phyloP scores from a whole-genome alignment of 37 sponge, comb jelly and placozoan genomes.

The Corticium candelabrum region DNA sequence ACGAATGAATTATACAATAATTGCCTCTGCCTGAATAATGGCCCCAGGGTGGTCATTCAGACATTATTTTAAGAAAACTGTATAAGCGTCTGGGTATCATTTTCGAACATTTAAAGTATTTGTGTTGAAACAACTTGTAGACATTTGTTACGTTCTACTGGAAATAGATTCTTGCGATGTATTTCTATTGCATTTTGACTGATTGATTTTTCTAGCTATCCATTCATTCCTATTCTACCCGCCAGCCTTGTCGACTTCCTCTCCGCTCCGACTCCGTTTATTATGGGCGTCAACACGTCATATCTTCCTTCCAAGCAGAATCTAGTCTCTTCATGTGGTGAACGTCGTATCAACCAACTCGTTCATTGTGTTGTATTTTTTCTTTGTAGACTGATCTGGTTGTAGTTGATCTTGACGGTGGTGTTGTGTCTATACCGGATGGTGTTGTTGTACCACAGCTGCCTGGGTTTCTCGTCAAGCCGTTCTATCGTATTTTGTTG shows the following conservation, averaged over 20 bases:
- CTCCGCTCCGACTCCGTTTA: slow-evolving; percentile 5
- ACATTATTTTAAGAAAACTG: no score
- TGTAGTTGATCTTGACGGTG: not conserved
- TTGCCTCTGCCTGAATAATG: no score
- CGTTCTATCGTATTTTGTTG: not conserved
- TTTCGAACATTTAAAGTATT: no score
- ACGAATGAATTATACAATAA: no score
- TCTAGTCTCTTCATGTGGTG: no score
- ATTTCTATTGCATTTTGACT: no score
- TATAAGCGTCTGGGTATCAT: no score
- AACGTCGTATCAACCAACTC: no score
- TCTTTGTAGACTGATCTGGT: not conserved
- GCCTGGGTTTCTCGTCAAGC: not conserved
- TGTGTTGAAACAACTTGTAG: no score
- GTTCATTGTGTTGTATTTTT: not conserved
- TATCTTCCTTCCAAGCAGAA: not conserved
- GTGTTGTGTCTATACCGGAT: not conserved
- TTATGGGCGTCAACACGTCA: not conserved
- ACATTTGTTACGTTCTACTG: no score
- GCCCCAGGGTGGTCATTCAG: no score
- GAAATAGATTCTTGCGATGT: no score
- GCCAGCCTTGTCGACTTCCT: slow-evolving; percentile 9
- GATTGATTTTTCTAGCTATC: slow-evolving; percentile 12
- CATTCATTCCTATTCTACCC: slow-evolving; percentile 12
- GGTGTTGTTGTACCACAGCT: not conserved